These are phyloP conservation scores for Colletes latitarsis DNA, from an alignment of 1,140 invertebrate species.

Conservation along the genomic window DNA sequence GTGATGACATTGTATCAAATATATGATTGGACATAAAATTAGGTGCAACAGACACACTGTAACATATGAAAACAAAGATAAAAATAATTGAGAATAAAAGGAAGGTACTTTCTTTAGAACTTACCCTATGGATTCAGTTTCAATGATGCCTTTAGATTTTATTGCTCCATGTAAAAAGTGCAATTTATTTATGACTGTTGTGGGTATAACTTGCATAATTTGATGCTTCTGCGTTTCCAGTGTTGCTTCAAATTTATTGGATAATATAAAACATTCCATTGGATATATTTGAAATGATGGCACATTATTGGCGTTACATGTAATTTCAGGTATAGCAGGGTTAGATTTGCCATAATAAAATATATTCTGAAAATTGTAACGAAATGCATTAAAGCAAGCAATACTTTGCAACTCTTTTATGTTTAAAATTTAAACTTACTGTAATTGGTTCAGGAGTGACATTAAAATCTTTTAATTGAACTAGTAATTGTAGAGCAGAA, in stretches of 20 bases:
- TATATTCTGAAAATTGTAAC: conserved; percentile 69
- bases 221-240: conserved; percentile 54
- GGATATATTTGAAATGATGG: conserved; percentile 74
- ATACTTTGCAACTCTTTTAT: conserved; percentile 8
- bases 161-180: conserved; percentile 46
- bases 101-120: background rate
- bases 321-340: conserved; percentile 68
- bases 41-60: background rate
- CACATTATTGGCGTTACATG: conserved; percentile 39
- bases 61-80: background rate
- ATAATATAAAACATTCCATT: conserved; percentile 69
- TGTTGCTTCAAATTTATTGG: conserved; percentile 70
- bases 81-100: background rate
- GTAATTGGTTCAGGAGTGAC: background rate
- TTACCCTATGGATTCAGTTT: conserved; percentile 57
- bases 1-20: conserved; percentile 11
- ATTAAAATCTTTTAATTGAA: conserved; percentile 30
- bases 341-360: conserved; percentile 72
- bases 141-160: conserved; percentile 42
- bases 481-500: conserved; percentile 68
- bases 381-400: background rate
- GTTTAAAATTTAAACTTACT: background rate
- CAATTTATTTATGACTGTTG: conserved; percentile 49
- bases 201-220: conserved; percentile 31
- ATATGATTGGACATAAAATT: conserved; percentile 21